Evolutionary conservation across 2,113 vertebrate species (phyloP).

Genomic region (Terrapene triunguis): DNA sequence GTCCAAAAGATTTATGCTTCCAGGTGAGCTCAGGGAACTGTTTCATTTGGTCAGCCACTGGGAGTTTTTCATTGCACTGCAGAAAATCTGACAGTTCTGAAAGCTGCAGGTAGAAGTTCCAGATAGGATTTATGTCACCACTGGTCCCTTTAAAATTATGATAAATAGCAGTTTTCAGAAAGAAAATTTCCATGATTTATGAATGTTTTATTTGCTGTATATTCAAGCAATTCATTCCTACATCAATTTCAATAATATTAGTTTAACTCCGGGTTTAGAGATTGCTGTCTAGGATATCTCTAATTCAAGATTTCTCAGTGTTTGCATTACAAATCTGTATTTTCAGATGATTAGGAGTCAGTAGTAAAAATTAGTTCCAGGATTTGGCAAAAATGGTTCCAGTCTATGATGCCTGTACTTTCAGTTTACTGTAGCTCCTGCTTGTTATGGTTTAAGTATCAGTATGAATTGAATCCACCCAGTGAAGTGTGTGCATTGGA

Average conservation of each 20-base stretch:
- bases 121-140: fast-evolving
- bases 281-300: background rate
- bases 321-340: background rate
- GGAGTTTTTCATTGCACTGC: background rate
- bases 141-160: background rate
- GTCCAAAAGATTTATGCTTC: conserved; percentile 56
- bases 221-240: background rate
- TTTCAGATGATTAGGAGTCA: background rate
- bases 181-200: background rate
- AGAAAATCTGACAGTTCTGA: background rate
- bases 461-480: background rate
- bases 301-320: background rate
- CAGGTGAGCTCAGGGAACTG: conserved; percentile 24
- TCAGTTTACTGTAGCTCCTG: background rate
- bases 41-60: conserved; percentile 16
- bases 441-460: background rate
- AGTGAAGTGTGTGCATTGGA: background rate
- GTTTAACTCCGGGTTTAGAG: background rate
- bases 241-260: background rate
- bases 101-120: background rate
- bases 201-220: background rate
- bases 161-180: conserved; percentile 16
- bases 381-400: background rate
- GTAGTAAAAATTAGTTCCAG: background rate
- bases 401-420: background rate